Base-by-base conservation (phyloP, 2,797 vertebrate genomes). In the Anguilla pacifica region DNA sequence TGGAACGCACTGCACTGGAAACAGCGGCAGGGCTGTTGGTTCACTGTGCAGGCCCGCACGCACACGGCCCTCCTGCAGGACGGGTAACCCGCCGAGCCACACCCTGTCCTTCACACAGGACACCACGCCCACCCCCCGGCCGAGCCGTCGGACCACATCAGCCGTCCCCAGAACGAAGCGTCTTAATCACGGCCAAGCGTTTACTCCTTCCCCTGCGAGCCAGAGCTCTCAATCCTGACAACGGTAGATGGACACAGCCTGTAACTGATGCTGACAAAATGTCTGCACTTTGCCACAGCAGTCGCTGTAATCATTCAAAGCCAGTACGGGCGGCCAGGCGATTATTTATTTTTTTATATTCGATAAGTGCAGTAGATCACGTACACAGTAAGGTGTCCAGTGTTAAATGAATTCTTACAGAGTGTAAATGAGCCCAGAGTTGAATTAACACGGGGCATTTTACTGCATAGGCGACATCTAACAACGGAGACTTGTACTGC, bases 231-330 rank as follows among this genome's bases (percentile, higher is more conserved):
- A 46, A 25, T 85, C 31, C 84, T 39, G 84, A 64, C 15, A 57
- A n/a, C 2, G 49, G 2, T 51, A 84, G 83, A 84, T 35, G 83
- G 53, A 85, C 19, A 31, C 7, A 7, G n/a, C 1, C 15, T 43
- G 61, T 61, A 64, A 85, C 61, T 43, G 53, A 67, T 43, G 28
- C 31, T 43, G 17, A 85, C 84, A 35, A 43, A 85, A 85, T 43
- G 83, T 39, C 57, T 64, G 57, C 43, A n/a, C 19, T 49, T 11
- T 51, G 15, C 43, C 25, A n/a, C 43, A 82, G 79, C 79, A 9
- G 43, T 51, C 79, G 11, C 46, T 82, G 4, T 22, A 46, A 81
- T 81, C 19, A 81, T 6, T 46, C 4, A 82, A 10, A 6, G 19
- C 43, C 43, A 82, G 39, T 25, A 82, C 10, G 15, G 55, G 55